Conservation (phyloP, 2,888 invertebrate genomes). For the Nomada fucata region DNA sequence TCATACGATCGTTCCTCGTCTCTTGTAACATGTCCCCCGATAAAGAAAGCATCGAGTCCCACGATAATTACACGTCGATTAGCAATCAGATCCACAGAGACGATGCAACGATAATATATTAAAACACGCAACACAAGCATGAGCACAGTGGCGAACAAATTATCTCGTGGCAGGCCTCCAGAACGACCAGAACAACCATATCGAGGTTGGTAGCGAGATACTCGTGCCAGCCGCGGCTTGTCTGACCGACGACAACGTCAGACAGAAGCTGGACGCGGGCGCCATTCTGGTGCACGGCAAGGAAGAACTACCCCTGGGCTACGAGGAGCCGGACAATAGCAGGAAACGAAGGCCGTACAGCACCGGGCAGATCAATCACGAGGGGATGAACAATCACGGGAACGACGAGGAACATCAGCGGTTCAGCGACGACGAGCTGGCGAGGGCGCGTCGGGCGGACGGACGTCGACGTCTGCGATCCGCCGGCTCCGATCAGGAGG, state of each 20-base stretch:
- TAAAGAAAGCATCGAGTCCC: background rate
- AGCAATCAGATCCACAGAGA: constrained; percentile 7
- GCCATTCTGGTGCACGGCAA: constrained; percentile 86
- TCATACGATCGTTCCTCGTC: constrained; percentile 56
- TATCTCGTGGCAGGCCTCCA: constrained; percentile 71
- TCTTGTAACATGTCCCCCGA: constrained; percentile 54
- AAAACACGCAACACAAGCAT: constrained; percentile 24
- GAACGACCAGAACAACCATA: constrained; percentile 78
- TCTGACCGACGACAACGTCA: constrained; percentile 81
- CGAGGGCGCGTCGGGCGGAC: constrained; percentile 54
- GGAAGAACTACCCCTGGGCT: constrained; percentile 88
- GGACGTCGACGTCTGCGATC: constrained; percentile 58
- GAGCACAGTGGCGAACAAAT: constrained; percentile 40
- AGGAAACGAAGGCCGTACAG: constrained; percentile 67
- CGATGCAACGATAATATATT: constrained; percentile 1
- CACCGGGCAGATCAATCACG: constrained; percentile 68
- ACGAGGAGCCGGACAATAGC: constrained; percentile 78
- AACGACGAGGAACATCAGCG: constrained; percentile 72
- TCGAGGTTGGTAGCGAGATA: constrained; percentile 83
- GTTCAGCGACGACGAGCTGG: constrained; percentile 67
- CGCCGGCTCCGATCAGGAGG: constrained; percentile 68
- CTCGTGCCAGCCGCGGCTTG: constrained; percentile 80
- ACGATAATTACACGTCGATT: no score
- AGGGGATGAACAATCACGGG: constrained; percentile 70
- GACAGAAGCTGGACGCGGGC: constrained; percentile 85